A percentile compares a stretch with the other conserved stretches of the same genome.
Evolutionary conservation across 2,888 invertebrate species (phyloP).

Genomic region (Cremastinae sp.): DNA sequence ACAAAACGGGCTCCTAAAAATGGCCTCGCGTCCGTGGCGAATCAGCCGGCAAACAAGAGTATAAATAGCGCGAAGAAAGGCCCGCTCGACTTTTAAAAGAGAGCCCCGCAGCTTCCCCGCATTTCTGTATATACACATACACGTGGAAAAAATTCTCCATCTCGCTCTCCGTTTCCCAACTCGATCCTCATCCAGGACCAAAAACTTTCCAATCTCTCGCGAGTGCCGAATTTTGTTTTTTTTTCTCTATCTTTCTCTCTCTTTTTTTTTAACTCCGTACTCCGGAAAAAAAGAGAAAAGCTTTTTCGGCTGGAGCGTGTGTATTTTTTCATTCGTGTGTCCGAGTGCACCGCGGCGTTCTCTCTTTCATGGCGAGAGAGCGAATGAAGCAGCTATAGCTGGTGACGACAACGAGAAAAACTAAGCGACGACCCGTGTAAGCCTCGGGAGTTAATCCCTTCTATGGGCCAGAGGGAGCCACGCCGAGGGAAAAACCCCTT

Average conservation of each 20-base stretch:
- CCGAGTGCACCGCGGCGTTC: constrained; percentile 18
- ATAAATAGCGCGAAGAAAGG: constrained; percentile 68
- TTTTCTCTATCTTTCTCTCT: constrained; percentile 14
- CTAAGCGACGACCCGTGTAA: constrained; percentile 62
- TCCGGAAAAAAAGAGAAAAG: too few species aligned
- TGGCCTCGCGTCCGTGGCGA: constrained; percentile 70
- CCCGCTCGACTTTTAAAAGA: constrained; percentile 36
- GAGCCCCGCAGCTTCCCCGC: constrained; percentile 8
- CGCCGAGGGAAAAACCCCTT: constrained; percentile 62
- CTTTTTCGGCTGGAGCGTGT: too few species aligned
- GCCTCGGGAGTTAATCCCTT: constrained; percentile 57
- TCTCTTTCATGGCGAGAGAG: constrained; percentile 45
- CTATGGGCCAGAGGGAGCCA: constrained; percentile 59
- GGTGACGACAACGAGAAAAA: constrained; percentile 57
- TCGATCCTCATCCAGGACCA: not conserved
- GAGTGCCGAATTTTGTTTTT: constrained; percentile 12
- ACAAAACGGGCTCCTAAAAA: constrained; percentile 4
- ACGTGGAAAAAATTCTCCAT: constrained; percentile 6
- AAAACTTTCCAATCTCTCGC: constrained; percentile 7
- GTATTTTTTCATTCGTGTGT: not conserved
- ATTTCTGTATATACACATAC: not conserved
- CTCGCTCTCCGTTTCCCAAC: not conserved
- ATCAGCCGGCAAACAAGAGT: constrained; percentile 73
- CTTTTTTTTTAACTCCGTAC: not conserved
- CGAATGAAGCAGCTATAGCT: constrained; percentile 49